Conservation (phyloP, 2,888 invertebrate genomes). For the Epicampocera succincta region DNA sequence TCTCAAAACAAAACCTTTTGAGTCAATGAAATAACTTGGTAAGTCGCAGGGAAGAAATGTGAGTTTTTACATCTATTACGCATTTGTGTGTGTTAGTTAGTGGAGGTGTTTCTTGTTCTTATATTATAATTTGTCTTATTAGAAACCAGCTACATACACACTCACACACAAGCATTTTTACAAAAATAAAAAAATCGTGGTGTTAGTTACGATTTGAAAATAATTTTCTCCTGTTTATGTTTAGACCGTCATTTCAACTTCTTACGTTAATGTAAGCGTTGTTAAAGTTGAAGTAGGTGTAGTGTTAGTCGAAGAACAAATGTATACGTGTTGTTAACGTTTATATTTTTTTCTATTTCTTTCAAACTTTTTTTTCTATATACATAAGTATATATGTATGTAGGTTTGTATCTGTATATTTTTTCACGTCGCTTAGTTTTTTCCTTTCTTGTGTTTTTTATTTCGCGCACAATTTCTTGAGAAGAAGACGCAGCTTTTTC, state of each 20-base stretch:
- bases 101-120: conserved; percentile 53
- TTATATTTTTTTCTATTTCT: conserved; percentile 17
- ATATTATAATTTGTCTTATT: conserved; percentile 45
- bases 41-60: conserved; percentile 18
- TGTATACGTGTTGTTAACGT: conserved; percentile 16
- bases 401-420: conserved; percentile 2
- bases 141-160: conserved; percentile 38
- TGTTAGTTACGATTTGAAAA: conserved; percentile 52
- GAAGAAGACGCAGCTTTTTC: conserved; percentile 67
- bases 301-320: conserved; percentile 11
- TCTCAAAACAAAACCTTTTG: conserved; percentile 26
- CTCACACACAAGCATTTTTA: background rate
- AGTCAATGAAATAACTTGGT: conserved; percentile 32
- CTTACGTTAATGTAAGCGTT: conserved; percentile 52
- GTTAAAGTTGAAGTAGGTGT: conserved; percentile 21
- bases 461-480: conserved; percentile 76
- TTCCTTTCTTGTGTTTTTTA: conserved; percentile 55
- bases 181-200: conserved; percentile 12
- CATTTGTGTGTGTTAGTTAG: conserved; percentile 13
- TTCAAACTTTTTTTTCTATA: conserved; percentile 5
- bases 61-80: conserved; percentile 16
- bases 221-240: conserved; percentile 59
- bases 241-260: conserved; percentile 60
- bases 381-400: background rate
- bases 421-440: conserved; percentile 43